These are phyloP conservation scores for Centruroides sculpturatus DNA, from an alignment of 1,140 invertebrate genomes.

Conservation along the genomic window DNA sequence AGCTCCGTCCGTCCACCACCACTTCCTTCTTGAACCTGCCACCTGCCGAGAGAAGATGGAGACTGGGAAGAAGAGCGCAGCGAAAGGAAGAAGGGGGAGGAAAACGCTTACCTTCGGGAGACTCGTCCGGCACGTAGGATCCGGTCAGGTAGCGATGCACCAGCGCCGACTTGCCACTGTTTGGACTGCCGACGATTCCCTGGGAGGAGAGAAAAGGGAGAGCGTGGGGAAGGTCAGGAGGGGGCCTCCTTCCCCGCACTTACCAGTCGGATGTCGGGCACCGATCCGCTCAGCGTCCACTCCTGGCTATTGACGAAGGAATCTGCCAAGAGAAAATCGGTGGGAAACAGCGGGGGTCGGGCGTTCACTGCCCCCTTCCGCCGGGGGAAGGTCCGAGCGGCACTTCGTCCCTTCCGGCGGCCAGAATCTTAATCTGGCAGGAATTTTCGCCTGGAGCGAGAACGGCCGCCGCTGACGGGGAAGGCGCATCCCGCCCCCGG, in stretches of 20 bases:
- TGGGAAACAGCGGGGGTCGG: no score
- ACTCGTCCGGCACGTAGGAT: constrained; percentile 94
- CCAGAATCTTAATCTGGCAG: no score
- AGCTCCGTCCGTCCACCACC: constrained; percentile 85
- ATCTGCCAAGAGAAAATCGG: constrained; percentile 52
- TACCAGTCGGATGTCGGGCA: constrained; percentile 79
- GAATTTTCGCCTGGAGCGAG: no score
- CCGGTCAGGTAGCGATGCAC: constrained; percentile 95
- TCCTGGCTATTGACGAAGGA: constrained; percentile 99
- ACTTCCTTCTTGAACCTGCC: constrained; percentile 99
- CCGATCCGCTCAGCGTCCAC: constrained; percentile 88
- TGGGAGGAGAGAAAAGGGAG: constrained; percentile 14
- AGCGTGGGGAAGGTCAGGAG: no score
- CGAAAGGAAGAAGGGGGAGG: background rate
- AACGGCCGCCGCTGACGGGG: no score
- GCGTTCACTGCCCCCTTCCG: no score
- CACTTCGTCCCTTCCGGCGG: no score
- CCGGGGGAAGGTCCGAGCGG: no score
- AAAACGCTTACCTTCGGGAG: constrained; percentile 55
- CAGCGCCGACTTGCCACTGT: constrained; percentile 89
- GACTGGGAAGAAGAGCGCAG: background rate
- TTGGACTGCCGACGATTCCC: constrained; percentile 85
- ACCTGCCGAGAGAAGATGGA: constrained; percentile 29
- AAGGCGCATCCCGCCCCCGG: no score
- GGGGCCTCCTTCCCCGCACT: constrained; percentile 15